Evolutionary conservation across 2,888 invertebrate genomes (phyloP), one percentile per base, ranked within the genome.

Genomic region (Dicranocentrus wangi): DNA sequence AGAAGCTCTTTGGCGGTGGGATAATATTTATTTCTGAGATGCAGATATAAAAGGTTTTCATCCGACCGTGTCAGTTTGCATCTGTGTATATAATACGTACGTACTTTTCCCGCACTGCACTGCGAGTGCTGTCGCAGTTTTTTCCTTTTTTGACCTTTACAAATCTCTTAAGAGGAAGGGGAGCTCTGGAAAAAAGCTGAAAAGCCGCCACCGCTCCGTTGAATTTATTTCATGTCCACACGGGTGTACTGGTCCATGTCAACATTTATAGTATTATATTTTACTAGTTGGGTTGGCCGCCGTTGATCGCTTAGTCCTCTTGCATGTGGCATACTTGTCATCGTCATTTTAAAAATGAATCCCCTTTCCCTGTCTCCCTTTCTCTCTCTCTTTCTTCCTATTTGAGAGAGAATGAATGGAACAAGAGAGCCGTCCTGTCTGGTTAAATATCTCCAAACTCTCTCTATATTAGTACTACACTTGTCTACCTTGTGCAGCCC

Each of bases 211-310:
- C n/a, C n/a, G n/a, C 32, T 32, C 32, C 32, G 42, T 61, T 61
- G 72, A 63, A 51, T 72, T 71, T 61, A 72, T 72, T 51, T 17
- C 72, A 32, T 72, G 72, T 72, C 72, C 63, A 32, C n/a, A 42
- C 72, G 61, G 51, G 72, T 63, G 43, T 43, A 72, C 63, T 61
- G 72, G 63, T 51, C 47, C 72, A 72, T 63, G 51, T 61, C 47
- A 61, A 51, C 61, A 72, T 72, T 72, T 72, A 47, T 68, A 68
- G 47, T 68, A 47, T 68, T 68, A 47, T 47, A 17, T 47, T 47
- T 51, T 51, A 13, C 17, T 51, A 17, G 51, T 51, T 17, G 51
- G 51, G n/a, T n/a, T 8, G 8, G 1, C n/a, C 8, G 53, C 25
- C 53, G 69, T 58, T 70, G 55, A 68, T 32, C 32, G 32, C 32